A percentile compares a stretch with the other conserved stretches of the same genome.
phyloP scores from a whole-genome alignment of 2,888 invertebrate genomes.

The Blastobasis lacticolella region DNA sequence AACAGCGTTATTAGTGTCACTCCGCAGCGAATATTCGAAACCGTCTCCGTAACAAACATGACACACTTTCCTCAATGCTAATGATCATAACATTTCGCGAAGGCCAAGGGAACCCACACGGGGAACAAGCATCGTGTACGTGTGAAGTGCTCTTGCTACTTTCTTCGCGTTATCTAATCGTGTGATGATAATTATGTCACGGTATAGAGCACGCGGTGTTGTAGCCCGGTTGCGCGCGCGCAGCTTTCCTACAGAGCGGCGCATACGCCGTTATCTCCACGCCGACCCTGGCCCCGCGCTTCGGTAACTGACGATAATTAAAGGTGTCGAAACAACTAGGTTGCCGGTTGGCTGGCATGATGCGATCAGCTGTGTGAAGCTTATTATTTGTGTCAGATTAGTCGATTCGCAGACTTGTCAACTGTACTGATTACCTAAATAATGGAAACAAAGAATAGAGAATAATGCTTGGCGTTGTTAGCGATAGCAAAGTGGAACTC shows the following conservation, averaged over 20 bases:
- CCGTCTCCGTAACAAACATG: too few species aligned
- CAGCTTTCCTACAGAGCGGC: neutral
- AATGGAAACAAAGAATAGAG: too few species aligned
- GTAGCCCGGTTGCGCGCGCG: conserved; percentile 36
- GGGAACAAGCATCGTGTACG: too few species aligned
- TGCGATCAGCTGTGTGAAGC: conserved; percentile 2
- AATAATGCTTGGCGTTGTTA: neutral
- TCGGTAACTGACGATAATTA: conserved; percentile 5
- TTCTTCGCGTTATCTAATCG: conserved; percentile 3
- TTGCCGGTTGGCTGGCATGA: conserved; percentile 2
- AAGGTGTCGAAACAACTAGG: neutral
- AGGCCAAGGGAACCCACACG: too few species aligned
- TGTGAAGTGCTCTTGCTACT: neutral
- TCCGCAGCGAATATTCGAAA: too few species aligned
- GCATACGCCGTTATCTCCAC: conserved; percentile 32
- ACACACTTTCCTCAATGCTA: too few species aligned
- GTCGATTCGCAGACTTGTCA: too few species aligned
- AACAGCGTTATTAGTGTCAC: too few species aligned
- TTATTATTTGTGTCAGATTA: too few species aligned
- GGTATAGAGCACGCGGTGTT: conserved; percentile 30
- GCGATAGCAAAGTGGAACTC: conserved; percentile 17
- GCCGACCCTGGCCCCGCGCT: conserved; percentile 11
- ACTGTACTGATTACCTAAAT: too few species aligned
- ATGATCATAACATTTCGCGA: too few species aligned
- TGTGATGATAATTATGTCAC: conserved; percentile 31